Evolutionary conservation across 1,140 invertebrate genomes (phyloP), one percentile per base, ranked within the genome.

Genomic region (Chironomus striatipennis): DNA sequence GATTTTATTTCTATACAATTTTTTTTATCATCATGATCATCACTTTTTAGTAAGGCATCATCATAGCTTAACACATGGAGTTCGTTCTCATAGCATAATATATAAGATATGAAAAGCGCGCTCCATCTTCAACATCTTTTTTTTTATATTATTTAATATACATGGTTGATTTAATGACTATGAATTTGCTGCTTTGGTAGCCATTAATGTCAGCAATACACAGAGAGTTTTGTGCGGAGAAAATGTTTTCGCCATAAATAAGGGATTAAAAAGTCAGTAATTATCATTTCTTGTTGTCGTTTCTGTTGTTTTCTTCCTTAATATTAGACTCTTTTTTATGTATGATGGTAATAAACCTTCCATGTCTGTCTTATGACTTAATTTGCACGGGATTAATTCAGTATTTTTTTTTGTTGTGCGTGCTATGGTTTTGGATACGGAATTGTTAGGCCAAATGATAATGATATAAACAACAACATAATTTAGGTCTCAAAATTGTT

Each of bases 261-360:
- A 12, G 47, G n/a, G 47, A 57, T 57, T 57, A 57, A 57, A 57
- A 57, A 57, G 47, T 57, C 47, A 5, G 47, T n/a, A 57, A 57
- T 57, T 57, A 57, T 57, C 47, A n/a, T n/a, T 57, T 57, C 12
- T 57, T 34, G 24, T 34, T 34, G 24, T 34, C 24, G 24, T 34
- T 34, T 34, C 24, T 34, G 24, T 34, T 34, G 24, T 34, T 34
- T 34, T 34, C 24, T 2, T 34, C 24, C 24, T 34, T 34, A 34
- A 2, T 2, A 2, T 34, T 2, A 5, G 5, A 1, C 2, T 57
- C 15, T 12, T 57, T 57, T 47, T 57, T 57, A n/a, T 57, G 12
- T 57, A n/a, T 57, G 47, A 57, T 57, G 47, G 8, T 57, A 57
- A n/a, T 57, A 57, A 57, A 57, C 47, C n/a, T 57, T 57, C n/a